Evolutionary conservation across 2,113 vertebrate species (phyloP), one percentile per base, ranked within the genome.

Genomic region (Xiphias gladius): DNA sequence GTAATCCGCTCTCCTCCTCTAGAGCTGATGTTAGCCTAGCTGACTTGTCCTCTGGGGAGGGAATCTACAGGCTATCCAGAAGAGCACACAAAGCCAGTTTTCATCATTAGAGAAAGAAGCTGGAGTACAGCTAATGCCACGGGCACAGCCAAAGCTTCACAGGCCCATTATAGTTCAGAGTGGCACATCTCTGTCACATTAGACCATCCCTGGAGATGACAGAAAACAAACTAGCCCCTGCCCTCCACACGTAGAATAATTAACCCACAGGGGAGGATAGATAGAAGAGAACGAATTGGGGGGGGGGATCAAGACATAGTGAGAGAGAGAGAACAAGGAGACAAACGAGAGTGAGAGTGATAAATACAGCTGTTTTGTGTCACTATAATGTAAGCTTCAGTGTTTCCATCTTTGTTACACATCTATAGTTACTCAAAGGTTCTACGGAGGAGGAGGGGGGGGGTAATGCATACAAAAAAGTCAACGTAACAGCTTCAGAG

Each of bases 251-350:
- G 71, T 59, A 76, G 66, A 85, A 74, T 94, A 94, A 94, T 94
- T 86, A 94, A 91, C 83, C 87, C 93, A 94, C 91, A 61, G 84
- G 94, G 93, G 91, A 93, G 76, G 83, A 82, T 28, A 70, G 77
- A 86, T 10, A 24, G 84, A 48, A 68, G 43, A 66, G 68, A 71
- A 64, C 55, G 69, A 62, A 66, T 71, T 70, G 64, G 69, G 73
- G 39, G 59, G 76, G 37, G 32, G 19, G 63, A 22, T 74, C 70
- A 76, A 70, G 76, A 37, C 50, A 50, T 19, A 30, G 80, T 66
- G 75, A 73, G 30, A 88, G 79, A 83, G 50, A 76, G 48, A 58
- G 37, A 66, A 65, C 1, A 4, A 63, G 65, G 11, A 77, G 85
- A 86, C 32, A 83, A 74, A 88, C 76, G 81, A 86, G 76, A 78